Conservation (phyloP, 2,888 invertebrate genomes). For the Tridacna crocea region DNA sequence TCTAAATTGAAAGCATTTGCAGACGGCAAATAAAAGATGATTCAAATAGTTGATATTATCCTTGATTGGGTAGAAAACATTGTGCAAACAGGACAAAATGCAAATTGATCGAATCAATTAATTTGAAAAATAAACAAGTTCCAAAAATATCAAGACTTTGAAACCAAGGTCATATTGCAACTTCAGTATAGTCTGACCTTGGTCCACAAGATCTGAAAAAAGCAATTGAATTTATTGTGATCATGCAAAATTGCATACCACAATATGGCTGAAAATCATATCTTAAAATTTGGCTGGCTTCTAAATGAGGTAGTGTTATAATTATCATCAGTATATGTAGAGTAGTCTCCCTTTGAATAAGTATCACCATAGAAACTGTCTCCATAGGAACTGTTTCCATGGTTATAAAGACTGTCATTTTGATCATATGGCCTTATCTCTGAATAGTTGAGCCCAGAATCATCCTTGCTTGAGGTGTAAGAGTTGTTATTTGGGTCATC, state of each 20-base stretch:
- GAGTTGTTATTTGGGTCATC: constrained; percentile 43
- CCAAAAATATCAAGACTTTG: background rate
- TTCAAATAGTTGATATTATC: too few relatives aligned
- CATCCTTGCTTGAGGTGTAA: constrained; percentile 28
- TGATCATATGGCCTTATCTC: constrained; percentile 1
- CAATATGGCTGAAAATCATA: constrained; percentile 21
- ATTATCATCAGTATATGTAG: constrained; percentile 29
- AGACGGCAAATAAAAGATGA: too few relatives aligned
- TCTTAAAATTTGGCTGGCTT: constrained; percentile 52
- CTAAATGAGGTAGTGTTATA: constrained; percentile 48
- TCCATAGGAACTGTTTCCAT: background rate
- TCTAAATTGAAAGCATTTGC: too few relatives aligned
- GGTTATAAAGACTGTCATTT: background rate
- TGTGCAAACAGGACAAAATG: too few relatives aligned
- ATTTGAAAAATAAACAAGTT: background rate
- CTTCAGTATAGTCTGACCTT: background rate
- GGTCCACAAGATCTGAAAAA: background rate
- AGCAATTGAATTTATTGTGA: background rate
- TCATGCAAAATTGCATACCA: background rate
- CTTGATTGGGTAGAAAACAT: too few relatives aligned
- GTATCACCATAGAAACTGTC: constrained; percentile 15
- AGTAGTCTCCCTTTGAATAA: constrained; percentile 46
- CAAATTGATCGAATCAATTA: background rate
- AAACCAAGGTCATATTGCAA: background rate
- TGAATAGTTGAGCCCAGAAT: background rate